These are phyloP conservation scores for Rhincodon typus DNA, from an alignment of 2,797 vertebrate species.

Conservation along the genomic window DNA sequence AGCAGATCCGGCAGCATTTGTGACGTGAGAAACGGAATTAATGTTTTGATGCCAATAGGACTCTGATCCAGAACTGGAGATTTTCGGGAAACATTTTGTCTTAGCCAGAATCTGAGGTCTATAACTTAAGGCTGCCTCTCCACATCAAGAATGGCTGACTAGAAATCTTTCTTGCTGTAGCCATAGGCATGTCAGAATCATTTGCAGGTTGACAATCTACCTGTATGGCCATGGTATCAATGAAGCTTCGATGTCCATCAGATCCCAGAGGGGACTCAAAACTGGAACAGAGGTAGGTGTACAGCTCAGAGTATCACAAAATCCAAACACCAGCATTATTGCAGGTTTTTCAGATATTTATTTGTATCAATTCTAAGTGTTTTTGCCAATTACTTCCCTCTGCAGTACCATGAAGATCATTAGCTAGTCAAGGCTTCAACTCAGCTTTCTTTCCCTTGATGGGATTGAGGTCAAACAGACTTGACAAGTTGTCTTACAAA, in stretches of 20 bases:
- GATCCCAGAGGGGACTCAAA: not conserved
- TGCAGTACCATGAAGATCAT: slow-evolving; percentile 19
- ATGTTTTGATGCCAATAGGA: too few species aligned
- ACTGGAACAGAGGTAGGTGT: not conserved
- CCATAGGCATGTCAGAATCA: too few species aligned
- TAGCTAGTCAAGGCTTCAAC: slow-evolving; percentile 53
- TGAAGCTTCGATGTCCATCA: not conserved
- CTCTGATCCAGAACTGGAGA: too few species aligned
- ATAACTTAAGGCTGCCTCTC: not conserved
- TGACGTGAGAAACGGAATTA: too few species aligned
- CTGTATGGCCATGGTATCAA: not conserved
- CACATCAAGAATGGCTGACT: not conserved
- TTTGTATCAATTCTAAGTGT: not conserved
- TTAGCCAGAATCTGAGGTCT: too few species aligned
- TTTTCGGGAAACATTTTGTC: too few species aligned
- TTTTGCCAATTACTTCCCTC: not conserved
- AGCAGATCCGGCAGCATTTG: too few species aligned
- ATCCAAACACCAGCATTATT: not conserved
- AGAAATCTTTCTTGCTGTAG: too few species aligned
- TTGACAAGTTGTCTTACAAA: slow-evolving; percentile 58
- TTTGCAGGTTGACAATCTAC: too few species aligned
- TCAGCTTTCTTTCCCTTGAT: slow-evolving; percentile 55
- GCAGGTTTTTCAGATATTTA: not conserved
- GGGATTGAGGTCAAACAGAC: slow-evolving; percentile 67
- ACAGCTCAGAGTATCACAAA: too few species aligned